Evolutionary conservation across 2,797 vertebrate genomes (phyloP), one percentile per base, ranked within the genome.

Genomic region (Taenioides sp.): DNA sequence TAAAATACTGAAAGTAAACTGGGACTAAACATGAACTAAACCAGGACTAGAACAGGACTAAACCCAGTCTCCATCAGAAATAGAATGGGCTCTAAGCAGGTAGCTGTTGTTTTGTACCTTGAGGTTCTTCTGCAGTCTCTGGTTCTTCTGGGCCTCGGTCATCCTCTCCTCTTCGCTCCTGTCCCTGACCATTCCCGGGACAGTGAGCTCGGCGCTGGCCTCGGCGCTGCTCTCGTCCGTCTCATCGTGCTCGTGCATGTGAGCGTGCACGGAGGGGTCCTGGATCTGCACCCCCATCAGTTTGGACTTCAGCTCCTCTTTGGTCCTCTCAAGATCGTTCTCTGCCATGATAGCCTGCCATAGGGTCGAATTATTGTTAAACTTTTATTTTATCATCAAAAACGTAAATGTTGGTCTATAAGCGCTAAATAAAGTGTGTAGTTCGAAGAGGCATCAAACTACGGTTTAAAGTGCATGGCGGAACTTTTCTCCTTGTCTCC

Each of bases 121-220:
- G 69, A 99, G 92, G 80, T 97, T 97, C 82, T 96, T 97, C 92
- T 98, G 96, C 69, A 99, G 96, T 67, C 95, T 91, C 78, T 96
- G 94, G 0, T 99, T 99, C 92, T 99, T 99, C 90, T 97, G 96
- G 0, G 97, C 95, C 75, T 99, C 98, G 0, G 98, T 99, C 65
- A 96, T 94, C 60, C 97, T 92, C 18, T 98, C 93, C 80, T 99
- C 98, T 84, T 99, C 98, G 0, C 97, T 99, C 78, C 97, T 96
- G 83, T 99, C 97, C 70, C 95, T 94, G 72, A 93, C 92, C 76
- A 92, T 95, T 71, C 95, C 96, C 0, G 96, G 95, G 0, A 94
- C 92, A 11, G 85, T 92, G 9, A 99, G 88, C 74, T 98, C 97
- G 0, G 97, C 97, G 0, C 97, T 99, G 37, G 97, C 97, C 84